phyloP scores from a whole-genome alignment of 2,797 vertebrate genomes.

The Sebastes cheni region DNA sequence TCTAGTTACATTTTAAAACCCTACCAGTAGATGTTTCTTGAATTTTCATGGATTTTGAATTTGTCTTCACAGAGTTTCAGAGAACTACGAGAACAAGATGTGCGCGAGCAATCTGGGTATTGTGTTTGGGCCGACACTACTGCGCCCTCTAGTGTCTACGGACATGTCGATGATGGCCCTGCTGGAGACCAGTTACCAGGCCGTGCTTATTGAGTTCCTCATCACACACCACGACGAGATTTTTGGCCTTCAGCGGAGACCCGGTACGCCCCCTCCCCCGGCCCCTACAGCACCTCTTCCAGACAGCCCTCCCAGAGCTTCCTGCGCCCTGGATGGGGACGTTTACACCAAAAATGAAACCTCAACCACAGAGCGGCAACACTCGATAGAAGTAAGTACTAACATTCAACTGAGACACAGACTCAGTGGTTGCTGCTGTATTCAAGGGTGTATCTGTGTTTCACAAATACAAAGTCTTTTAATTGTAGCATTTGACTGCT shows the following conservation, averaged over 20 bases:
- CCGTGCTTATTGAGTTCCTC: slow-evolving; percentile 90
- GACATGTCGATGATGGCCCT: slow-evolving; percentile 85
- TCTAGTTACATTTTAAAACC: not conserved
- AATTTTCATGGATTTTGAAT: not conserved
- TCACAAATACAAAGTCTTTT: not conserved
- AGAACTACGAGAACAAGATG: slow-evolving; percentile 92
- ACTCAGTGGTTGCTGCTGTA: not conserved
- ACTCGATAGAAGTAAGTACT: slow-evolving; percentile 80
- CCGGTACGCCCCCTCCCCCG: slow-evolving; percentile 68
- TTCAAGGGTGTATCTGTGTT: too few species aligned
- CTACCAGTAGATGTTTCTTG: not conserved
- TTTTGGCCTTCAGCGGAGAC: slow-evolving; percentile 78
- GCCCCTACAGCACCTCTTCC: slow-evolving; percentile 73
- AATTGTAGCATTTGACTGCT: not conserved
- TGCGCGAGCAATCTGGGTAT: slow-evolving; percentile 93
- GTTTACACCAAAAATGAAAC: slow-evolving; percentile 30
- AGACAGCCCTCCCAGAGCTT: slow-evolving; percentile 68
- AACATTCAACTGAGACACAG: too few species aligned
- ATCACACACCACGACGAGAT: slow-evolving; percentile 85
- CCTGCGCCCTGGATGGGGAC: slow-evolving; percentile 49
- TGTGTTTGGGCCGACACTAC: slow-evolving; percentile 92
- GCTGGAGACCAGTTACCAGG: slow-evolving; percentile 90
- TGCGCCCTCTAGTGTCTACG: slow-evolving; percentile 82
- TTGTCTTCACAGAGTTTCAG: slow-evolving; percentile 86
- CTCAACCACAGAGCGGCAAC: slow-evolving; percentile 71